phyloP scores from a whole-genome alignment of 2,888 invertebrate species.

The Agriopis marginaria region DNA sequence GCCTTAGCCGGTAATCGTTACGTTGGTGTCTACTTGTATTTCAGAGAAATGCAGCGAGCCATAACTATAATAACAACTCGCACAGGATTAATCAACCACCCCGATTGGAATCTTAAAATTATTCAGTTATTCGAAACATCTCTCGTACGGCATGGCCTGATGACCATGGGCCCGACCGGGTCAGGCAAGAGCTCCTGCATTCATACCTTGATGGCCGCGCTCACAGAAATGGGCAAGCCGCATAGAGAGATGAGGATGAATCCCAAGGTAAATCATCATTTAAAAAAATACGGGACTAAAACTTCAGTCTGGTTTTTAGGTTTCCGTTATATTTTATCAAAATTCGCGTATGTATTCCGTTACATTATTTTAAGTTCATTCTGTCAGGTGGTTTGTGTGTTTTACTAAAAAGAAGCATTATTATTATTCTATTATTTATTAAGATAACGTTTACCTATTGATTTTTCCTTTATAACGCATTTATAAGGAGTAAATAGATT shows the following conservation, averaged over 20 bases:
- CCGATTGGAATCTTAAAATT: conserved; percentile 95
- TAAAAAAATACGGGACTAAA: too few relatives aligned
- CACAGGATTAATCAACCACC: conserved; percentile 91
- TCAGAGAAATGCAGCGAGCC: conserved; percentile 91
- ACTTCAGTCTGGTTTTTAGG: too few relatives aligned
- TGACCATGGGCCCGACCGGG: conserved; percentile 96
- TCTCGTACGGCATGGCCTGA: conserved; percentile 94
- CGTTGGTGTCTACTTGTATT: background rate
- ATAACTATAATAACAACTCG: conserved; percentile 88
- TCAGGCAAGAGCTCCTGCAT: conserved; percentile 95
- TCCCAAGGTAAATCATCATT: conserved; percentile 88
- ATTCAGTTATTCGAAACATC: conserved; percentile 95
- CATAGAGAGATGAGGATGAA: conserved; percentile 96
- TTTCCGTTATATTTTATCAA: too few relatives aligned
- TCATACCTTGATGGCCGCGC: conserved; percentile 90
- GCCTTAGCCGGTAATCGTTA: background rate
- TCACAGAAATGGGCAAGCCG: conserved; percentile 91
- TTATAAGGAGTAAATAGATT: too few relatives aligned
- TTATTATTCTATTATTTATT: too few relatives aligned
- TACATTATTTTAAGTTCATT: too few relatives aligned
- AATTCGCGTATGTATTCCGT: too few relatives aligned
- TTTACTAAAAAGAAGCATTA: too few relatives aligned
- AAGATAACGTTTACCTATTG: too few relatives aligned
- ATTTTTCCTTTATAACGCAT: too few relatives aligned
- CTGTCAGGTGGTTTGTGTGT: too few relatives aligned